phyloP scores from a whole-genome alignment of 2,113 vertebrate genomes.

The Chrysemys picta region DNA sequence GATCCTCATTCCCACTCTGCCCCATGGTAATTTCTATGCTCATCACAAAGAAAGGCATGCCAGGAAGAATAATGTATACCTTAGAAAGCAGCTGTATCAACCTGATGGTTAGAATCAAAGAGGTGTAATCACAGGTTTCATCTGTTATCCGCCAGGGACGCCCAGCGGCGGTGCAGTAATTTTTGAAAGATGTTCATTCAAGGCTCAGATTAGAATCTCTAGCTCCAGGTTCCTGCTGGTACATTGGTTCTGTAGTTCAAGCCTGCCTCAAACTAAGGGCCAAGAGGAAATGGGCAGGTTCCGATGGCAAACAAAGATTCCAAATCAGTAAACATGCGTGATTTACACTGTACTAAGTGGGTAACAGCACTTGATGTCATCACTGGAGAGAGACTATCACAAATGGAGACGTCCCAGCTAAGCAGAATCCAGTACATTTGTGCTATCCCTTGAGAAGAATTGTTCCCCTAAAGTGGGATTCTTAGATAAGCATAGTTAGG shows the following conservation, averaged over 20 bases:
- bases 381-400: background rate
- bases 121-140: conserved; percentile 19
- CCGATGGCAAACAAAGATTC: conserved; percentile 7
- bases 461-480: background rate
- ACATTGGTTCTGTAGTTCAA: background rate
- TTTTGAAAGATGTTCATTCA: background rate
- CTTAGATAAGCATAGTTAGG: background rate
- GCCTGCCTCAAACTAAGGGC: background rate
- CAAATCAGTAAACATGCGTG: background rate
- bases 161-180: background rate
- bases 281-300: background rate
- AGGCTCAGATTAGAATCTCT: background rate
- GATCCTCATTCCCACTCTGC: background rate
- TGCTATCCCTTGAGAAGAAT: background rate
- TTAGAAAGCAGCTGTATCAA: background rate
- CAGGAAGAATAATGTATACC: background rate
- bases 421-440: background rate
- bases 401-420: background rate
- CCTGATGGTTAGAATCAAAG: conserved; percentile 23
- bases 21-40: background rate
- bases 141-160: background rate
- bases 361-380: background rate
- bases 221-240: background rate
- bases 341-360: accelerated
- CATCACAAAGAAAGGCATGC: background rate